Percentiles rank a stretch among this genome's conserved stretches.
These are phyloP conservation scores for Monochamus alternatus DNA, from an alignment of 2,888 invertebrate genomes.

Conservation along the genomic window DNA sequence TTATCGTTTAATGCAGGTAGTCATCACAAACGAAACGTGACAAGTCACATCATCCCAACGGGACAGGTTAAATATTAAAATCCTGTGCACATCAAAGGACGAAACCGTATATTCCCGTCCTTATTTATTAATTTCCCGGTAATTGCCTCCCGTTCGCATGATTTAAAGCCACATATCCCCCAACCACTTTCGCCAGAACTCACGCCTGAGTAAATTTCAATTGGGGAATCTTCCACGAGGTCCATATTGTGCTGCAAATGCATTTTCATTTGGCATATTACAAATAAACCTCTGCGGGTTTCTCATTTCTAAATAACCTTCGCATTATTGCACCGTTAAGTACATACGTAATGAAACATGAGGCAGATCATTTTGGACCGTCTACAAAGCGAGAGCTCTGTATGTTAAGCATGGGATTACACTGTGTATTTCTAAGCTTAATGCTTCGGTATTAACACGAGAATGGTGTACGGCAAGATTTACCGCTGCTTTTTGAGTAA, in stretches of 20 bases:
- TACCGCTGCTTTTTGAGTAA: no score
- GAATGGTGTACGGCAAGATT: no score
- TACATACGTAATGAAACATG: not conserved
- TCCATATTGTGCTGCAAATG: not conserved
- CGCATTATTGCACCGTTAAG: not conserved
- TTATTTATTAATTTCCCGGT: constrained; percentile 4
- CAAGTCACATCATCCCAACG: no score
- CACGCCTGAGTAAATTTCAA: constrained; percentile 3
- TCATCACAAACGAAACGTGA: no score
- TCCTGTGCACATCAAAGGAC: not conserved
- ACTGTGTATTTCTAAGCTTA: no score
- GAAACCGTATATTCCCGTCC: not conserved
- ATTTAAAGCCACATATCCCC: not conserved
- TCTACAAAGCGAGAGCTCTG: no score
- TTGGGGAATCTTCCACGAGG: constrained; percentile 2
- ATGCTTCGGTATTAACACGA: no score
- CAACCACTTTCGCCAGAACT: not conserved
- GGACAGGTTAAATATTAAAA: not conserved
- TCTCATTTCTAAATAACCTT: not conserved
- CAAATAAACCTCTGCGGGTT: constrained; percentile 2
- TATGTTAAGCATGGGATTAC: no score
- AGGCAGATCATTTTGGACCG: not conserved
- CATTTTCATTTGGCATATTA: constrained; percentile 11
- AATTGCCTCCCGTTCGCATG: not conserved
- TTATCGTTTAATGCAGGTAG: no score